Evolutionary conservation across 2,797 vertebrate genomes (phyloP).

Genomic region (Brotula barbata): DNA sequence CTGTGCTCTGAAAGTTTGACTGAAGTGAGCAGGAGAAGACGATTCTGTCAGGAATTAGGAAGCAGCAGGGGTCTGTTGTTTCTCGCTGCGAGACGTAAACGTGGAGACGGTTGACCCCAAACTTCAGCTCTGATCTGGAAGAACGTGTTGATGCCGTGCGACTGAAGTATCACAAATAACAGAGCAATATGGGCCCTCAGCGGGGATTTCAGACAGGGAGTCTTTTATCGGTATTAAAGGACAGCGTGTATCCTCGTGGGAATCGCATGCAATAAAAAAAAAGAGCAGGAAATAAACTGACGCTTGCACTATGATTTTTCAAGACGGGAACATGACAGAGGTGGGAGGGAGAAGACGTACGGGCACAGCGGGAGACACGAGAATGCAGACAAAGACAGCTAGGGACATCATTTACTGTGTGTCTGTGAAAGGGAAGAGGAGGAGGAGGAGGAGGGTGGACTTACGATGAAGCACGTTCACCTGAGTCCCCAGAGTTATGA

Average conservation of each 20-base stretch:
- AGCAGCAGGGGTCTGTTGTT: constrained; percentile 32
- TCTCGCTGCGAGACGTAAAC: constrained; percentile 55
- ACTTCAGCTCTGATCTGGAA: constrained; percentile 28
- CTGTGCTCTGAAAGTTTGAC: background rate
- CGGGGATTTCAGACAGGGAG: constrained; percentile 47
- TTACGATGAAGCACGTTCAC: too few species aligned
- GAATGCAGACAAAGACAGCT: too few species aligned
- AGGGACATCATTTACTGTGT: too few species aligned
- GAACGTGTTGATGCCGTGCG: constrained; percentile 45
- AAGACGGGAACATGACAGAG: constrained; percentile 23
- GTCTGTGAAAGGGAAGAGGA: too few species aligned
- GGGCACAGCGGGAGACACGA: background rate
- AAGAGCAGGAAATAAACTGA: constrained; percentile 34
- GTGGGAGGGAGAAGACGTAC: constrained; percentile 10
- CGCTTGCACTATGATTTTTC: constrained; percentile 39
- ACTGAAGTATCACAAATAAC: constrained; percentile 48
- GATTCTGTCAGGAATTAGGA: constrained; percentile 55
- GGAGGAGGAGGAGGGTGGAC: too few species aligned
- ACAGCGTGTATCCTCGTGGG: constrained; percentile 58
- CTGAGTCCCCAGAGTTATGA: too few species aligned
- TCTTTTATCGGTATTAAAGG: constrained; percentile 65
- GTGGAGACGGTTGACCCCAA: constrained; percentile 54
- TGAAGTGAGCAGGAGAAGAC: constrained; percentile 44
- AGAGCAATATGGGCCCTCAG: constrained; percentile 36
- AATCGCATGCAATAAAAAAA: constrained; percentile 31